These are phyloP conservation scores for Drosophila suzukii DNA, from an alignment of 1,140 invertebrate genomes.

Conservation along the genomic window DNA sequence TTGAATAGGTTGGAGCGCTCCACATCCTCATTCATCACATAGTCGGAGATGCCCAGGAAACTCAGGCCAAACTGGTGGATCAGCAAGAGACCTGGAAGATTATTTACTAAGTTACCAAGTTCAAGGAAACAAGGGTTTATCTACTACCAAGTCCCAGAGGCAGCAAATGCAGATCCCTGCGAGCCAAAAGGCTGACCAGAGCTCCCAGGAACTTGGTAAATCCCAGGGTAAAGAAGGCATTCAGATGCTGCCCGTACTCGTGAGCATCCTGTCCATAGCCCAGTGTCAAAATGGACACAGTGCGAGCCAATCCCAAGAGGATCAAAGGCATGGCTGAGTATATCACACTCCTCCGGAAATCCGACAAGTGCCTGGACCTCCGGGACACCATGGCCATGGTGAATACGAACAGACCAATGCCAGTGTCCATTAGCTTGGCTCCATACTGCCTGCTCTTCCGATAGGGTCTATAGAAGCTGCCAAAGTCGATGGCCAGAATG, in stretches of 20 bases:
- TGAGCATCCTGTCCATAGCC: conserved; percentile 94
- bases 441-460: conserved; percentile 95
- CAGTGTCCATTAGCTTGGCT: conserved; percentile 96
- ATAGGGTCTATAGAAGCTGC: conserved; percentile 92
- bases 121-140: too few species aligned
- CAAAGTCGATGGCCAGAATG: conserved; percentile 97
- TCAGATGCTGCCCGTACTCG: conserved; percentile 98
- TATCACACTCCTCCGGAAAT: conserved; percentile 68
- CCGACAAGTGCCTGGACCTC: conserved; percentile 68
- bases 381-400: conserved; percentile 91
- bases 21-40: conserved; percentile 88
- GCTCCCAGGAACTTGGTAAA: conserved; percentile 91
- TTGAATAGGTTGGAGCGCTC: conserved; percentile 88
- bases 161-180: conserved; percentile 46
- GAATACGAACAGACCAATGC: conserved; percentile 95
- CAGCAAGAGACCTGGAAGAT: conserved; percentile 83
- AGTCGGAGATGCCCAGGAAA: conserved; percentile 87
- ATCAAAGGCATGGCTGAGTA: conserved; percentile 86
- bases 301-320: conserved; percentile 90
- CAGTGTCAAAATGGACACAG: conserved; percentile 86
- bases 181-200: conserved; percentile 27
- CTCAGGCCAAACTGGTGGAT: conserved; percentile 47
- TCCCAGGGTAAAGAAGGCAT: conserved; percentile 98
- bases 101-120: conserved; percentile 40
- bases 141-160: conserved; percentile 69